A percentile compares a stretch with the other conserved stretches of the same genome.
Conservation (phyloP, 2,797 vertebrate species). For the Sebastiscus tertius region DNA sequence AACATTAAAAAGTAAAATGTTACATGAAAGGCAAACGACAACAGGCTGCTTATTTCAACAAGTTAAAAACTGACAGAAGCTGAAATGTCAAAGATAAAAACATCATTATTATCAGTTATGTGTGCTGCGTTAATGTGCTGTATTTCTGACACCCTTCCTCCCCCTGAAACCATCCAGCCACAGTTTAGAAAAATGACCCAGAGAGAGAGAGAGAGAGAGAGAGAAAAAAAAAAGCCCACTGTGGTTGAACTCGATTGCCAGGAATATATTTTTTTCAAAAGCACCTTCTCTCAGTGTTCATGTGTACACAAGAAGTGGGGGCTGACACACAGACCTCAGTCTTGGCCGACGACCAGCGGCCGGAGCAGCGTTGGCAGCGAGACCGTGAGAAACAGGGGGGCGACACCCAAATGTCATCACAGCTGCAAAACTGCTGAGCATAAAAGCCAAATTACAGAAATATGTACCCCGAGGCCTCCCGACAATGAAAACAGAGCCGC, state of each 20-base stretch:
- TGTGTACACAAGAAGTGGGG: slow-evolving; percentile 82
- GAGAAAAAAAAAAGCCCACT: slow-evolving; percentile 41
- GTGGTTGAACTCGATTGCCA: slow-evolving; percentile 70
- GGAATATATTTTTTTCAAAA: slow-evolving; percentile 74
- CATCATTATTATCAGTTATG: slow-evolving; percentile 4
- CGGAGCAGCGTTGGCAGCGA: slow-evolving; percentile 84
- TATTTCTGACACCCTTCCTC: slow-evolving; percentile 16
- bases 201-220: slow-evolving; percentile 1
- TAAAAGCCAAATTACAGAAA: slow-evolving; percentile 93
- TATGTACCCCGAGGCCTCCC: slow-evolving; percentile 88
- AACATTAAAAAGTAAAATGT: not conserved
- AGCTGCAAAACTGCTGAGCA: slow-evolving; percentile 94
- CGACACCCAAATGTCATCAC: slow-evolving; percentile 93
- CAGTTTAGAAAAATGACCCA: slow-evolving; percentile 69
- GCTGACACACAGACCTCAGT: slow-evolving; percentile 83
- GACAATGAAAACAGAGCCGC: slow-evolving; percentile 87
- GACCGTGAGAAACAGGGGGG: slow-evolving; percentile 95
- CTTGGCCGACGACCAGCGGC: slow-evolving; percentile 87
- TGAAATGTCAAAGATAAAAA: slow-evolving; percentile 9
- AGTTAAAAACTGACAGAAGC: slow-evolving; percentile 1
- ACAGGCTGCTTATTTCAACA: not conserved
- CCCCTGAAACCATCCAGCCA: slow-evolving; percentile 38
- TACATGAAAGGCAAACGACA: not conserved
- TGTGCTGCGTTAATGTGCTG: slow-evolving; percentile 25
- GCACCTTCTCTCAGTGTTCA: slow-evolving; percentile 71